Conservation (phyloP, 1,140 invertebrate species). For the Ceratina australensis region DNA sequence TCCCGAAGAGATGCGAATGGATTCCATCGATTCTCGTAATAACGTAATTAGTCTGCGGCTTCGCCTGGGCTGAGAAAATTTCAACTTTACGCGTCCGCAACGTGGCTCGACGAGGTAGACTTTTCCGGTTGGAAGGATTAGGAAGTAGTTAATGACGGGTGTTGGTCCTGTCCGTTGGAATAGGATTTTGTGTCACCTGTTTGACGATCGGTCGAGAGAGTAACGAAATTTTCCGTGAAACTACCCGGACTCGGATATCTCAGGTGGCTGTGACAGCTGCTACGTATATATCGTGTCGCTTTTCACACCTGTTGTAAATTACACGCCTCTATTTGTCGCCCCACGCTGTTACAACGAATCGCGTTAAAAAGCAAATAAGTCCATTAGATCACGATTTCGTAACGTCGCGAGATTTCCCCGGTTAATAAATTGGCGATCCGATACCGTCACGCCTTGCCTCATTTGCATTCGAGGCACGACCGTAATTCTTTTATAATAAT, state of each 20-base stretch:
- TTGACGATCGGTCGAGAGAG: neutral
- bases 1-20: constrained; percentile 28
- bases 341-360: neutral
- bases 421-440: neutral
- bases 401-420: neutral
- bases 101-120: no score
- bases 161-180: neutral
- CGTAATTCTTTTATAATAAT: constrained; percentile 57
- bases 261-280: constrained; percentile 17
- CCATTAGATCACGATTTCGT: no score
- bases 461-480: constrained; percentile 35
- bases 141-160: constrained; percentile 14
- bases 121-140: neutral
- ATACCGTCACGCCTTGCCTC: constrained; percentile 1
- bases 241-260: neutral
- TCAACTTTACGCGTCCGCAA: constrained; percentile 49
- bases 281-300: neutral
- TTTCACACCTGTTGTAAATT: constrained; percentile 29
- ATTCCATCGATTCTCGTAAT: constrained; percentile 31
- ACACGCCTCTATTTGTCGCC: constrained; percentile 16
- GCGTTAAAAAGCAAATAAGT: constrained; percentile 4
- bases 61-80: neutral
- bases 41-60: constrained; percentile 48
- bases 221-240: neutral
- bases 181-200: neutral